phyloP scores from a whole-genome alignment of 1,140 invertebrate species.

The Laupala kohalensis region DNA sequence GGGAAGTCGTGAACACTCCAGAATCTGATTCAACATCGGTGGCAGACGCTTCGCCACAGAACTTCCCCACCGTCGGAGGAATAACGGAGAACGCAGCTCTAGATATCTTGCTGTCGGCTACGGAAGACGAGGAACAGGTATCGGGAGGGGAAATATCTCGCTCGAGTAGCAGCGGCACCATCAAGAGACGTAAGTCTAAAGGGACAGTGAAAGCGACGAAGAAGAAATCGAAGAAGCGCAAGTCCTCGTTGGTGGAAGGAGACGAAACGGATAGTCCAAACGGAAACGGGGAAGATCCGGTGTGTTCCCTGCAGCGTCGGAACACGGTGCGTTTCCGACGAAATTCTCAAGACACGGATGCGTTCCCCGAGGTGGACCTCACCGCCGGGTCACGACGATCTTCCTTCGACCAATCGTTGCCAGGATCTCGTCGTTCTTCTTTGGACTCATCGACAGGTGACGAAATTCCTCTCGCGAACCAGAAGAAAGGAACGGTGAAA shows the following conservation, averaged over 20 bases:
- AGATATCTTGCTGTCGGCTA: conserved; percentile 30
- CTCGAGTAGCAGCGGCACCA: not conserved
- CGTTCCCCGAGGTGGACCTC: not conserved
- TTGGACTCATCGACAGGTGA: not conserved
- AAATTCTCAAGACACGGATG: conserved; percentile 14
- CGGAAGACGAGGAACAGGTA: conserved; percentile 6
- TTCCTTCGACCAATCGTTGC: not conserved
- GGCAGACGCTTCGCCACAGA: conserved; percentile 12
- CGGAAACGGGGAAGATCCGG: not conserved
- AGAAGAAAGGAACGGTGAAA: not conserved
- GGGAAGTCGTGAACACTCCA: not conserved
- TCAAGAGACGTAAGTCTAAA: not conserved
- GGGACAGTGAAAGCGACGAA: not conserved
- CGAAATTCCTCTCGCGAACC: not conserved
- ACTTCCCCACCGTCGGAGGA: not conserved
- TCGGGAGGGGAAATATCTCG: too few species aligned
- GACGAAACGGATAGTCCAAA: not conserved
- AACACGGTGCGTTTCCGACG: conserved; percentile 19
- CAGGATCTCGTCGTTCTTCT: not conserved
- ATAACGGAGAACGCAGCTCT: conserved; percentile 25
- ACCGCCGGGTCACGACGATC: not conserved
- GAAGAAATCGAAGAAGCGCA: conserved; percentile 6
- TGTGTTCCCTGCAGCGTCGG: conserved; percentile 12
- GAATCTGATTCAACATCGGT: not conserved
- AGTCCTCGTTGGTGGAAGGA: not conserved